Evolutionary conservation across 2,888 invertebrate genomes (phyloP).

Genomic region (Agrochola lota): DNA sequence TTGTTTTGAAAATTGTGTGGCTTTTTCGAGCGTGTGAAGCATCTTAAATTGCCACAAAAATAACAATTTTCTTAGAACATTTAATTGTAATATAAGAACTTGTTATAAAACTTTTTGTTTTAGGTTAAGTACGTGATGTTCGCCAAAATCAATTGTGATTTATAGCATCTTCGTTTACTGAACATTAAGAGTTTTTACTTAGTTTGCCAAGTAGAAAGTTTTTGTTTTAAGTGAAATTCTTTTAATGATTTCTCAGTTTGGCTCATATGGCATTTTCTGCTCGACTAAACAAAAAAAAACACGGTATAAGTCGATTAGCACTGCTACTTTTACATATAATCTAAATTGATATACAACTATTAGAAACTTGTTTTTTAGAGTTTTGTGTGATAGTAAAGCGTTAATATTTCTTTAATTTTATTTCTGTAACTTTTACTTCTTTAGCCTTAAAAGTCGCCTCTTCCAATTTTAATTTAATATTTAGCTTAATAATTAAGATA

Average conservation of each 20-base stretch:
- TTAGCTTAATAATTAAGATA: not conserved
- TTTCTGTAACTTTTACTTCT: not conserved
- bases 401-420: not conserved
- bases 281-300: not conserved
- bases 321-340: not conserved
- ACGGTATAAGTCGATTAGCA: not conserved
- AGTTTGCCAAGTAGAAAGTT: conserved; percentile 38
- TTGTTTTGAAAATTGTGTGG: not conserved
- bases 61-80: not conserved
- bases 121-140: conserved; percentile 14
- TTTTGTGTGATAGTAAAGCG: not conserved
- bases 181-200: conserved; percentile 28
- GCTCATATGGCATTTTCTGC: conserved; percentile 1
- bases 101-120: conserved; percentile 13
- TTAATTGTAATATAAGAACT: conserved; percentile 19
- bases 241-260: not conserved
- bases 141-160: conserved; percentile 31
- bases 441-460: not conserved
- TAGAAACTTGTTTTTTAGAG: not conserved
- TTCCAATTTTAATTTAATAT: not conserved
- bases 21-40: not conserved
- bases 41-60: not conserved
- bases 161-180: conserved; percentile 33
- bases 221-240: conserved; percentile 28
- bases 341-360: not conserved